These are phyloP conservation scores for Tetraodon nigroviridis DNA, from an alignment of 2,113 vertebrate genomes.

Conservation along the genomic window DNA sequence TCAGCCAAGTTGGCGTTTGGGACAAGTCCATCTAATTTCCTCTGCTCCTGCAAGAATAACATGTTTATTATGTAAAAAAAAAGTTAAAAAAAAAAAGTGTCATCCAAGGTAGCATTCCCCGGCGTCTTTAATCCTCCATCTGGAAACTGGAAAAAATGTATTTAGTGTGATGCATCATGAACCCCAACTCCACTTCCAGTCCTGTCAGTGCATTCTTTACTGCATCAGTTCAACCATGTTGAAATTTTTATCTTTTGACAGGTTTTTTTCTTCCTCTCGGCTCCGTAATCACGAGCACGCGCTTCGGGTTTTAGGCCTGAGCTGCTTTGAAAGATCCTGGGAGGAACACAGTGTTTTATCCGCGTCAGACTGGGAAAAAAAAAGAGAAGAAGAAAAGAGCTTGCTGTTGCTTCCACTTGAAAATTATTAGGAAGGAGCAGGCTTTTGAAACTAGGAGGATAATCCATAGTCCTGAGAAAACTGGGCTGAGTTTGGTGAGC, in stretches of 20 bases:
- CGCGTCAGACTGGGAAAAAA: slow-evolving; percentile 7
- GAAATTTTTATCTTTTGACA: slow-evolving; percentile 11
- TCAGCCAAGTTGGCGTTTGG: slow-evolving; percentile 30
- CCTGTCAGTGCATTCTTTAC: slow-evolving; percentile 26
- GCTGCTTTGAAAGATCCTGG: background rate
- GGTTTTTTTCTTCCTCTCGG: background rate
- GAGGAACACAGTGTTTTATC: slow-evolving; percentile 5
- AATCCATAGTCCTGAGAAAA: slow-evolving; percentile 1
- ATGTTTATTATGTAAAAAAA: background rate
- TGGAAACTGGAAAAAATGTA: slow-evolving; percentile 17
- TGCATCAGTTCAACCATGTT: no score
- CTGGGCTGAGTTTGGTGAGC: background rate
- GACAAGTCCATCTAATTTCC: slow-evolving; percentile 14
- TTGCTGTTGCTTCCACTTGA: slow-evolving; percentile 4
- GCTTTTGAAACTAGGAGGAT: background rate
- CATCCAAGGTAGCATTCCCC: slow-evolving; percentile 11
- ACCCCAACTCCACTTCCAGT: slow-evolving; percentile 1
- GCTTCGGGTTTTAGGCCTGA: background rate
- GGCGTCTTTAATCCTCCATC: slow-evolving; percentile 8
- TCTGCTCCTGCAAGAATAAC: background rate
- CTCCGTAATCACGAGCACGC: slow-evolving; percentile 9
- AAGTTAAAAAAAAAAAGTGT: slow-evolving; percentile 7
- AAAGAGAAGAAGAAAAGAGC: background rate
- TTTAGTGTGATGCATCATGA: slow-evolving; percentile 8
- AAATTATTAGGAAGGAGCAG: slow-evolving; percentile 5